These are phyloP conservation scores for Quiscalus mexicanus DNA, from an alignment of 2,113 vertebrate species.

Conservation along the genomic window DNA sequence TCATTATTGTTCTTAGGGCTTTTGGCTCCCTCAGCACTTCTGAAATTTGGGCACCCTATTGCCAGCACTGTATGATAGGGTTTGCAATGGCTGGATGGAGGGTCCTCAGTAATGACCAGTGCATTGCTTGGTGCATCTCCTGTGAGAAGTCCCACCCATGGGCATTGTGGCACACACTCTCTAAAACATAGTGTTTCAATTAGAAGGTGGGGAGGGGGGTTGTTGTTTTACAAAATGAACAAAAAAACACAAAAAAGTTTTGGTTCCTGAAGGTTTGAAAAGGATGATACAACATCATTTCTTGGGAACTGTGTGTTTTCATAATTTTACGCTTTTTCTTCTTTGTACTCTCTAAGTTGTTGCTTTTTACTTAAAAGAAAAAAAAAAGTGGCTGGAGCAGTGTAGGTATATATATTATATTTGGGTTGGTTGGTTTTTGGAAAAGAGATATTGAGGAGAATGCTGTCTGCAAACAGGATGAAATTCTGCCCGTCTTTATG, in stretches of 20 bases:
- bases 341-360: neutral
- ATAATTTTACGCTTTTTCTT: neutral
- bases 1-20: neutral
- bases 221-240: neutral
- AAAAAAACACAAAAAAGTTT: neutral
- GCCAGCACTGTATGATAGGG: neutral
- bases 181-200: neutral
- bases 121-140: neutral
- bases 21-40: neutral
- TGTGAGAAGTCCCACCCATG: fast-evolving
- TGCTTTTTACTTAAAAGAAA: neutral
- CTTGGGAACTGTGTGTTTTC: neutral
- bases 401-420: neutral
- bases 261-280: neutral
- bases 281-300: fast-evolving
- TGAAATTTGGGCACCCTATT: neutral
- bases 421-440: neutral
- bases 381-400: neutral
- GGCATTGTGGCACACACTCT: fast-evolving
- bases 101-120: neutral
- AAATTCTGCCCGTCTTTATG: neutral
- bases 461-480: neutral
- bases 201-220: neutral
- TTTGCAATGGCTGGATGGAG: neutral
- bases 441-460: neutral